A percentile compares a stretch with the other conserved stretches of the same genome.
These are phyloP conservation scores for Nycticryphes semicollaris DNA, from an alignment of 2,113 vertebrate species.

Conservation along the genomic window DNA sequence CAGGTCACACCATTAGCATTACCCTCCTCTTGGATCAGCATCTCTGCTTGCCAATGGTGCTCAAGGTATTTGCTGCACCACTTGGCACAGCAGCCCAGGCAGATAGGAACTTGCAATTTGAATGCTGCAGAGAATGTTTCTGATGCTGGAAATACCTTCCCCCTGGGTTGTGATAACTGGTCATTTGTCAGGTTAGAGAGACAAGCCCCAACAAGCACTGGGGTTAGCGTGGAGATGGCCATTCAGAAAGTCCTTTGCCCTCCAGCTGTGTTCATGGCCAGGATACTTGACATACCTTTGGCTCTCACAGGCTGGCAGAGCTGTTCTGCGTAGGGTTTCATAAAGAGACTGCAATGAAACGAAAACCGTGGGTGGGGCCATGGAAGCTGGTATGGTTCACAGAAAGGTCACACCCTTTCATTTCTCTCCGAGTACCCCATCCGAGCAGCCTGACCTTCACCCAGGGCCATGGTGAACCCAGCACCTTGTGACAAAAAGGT, in stretches of 20 bases:
- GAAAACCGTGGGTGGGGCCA: not conserved
- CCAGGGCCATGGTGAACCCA: not conserved
- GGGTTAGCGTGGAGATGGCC: constrained; percentile 6
- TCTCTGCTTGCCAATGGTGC: not conserved
- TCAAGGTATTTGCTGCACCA: not conserved
- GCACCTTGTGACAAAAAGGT: rapidly evolving
- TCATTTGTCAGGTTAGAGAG: not conserved
- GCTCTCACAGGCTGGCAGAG: not conserved
- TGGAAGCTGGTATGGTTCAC: not conserved
- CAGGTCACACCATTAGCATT: not conserved
- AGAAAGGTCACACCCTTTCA: not conserved
- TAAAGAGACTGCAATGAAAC: not conserved
- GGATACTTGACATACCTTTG: not conserved
- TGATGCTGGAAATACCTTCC: not conserved
- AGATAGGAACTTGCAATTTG: not conserved
- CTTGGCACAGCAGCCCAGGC: not conserved
- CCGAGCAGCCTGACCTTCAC: not conserved
- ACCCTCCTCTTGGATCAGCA: not conserved
- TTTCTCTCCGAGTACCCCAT: not conserved
- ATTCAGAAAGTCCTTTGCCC: not conserved
- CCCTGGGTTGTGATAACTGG: not conserved
- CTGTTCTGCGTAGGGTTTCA: not conserved
- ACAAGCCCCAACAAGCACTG: not conserved
- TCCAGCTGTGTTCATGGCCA: not conserved
- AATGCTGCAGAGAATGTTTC: not conserved